Conservation (phyloP, 2,888 invertebrate genomes). For the Trissolcus brochymenae region DNA sequence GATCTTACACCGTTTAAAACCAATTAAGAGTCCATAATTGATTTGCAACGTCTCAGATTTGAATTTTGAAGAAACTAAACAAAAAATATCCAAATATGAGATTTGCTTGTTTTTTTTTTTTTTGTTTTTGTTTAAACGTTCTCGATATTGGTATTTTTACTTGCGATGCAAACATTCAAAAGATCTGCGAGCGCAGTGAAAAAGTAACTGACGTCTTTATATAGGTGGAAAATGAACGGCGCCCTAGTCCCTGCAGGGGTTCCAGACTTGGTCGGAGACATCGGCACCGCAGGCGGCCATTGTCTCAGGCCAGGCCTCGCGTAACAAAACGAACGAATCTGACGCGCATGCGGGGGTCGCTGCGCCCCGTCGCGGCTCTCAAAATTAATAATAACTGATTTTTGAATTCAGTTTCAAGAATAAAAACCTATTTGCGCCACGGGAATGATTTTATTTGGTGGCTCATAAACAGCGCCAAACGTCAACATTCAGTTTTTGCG, state of each 20-base stretch:
- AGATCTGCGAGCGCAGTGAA: slow-evolving; percentile 49
- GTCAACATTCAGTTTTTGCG: slow-evolving; percentile 7
- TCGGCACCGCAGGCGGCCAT: slow-evolving; percentile 74
- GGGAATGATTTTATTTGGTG: slow-evolving; percentile 41
- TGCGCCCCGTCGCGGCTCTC: slow-evolving; percentile 65
- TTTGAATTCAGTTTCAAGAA: slow-evolving; percentile 45
- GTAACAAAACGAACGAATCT: slow-evolving; percentile 59
- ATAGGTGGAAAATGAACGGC: slow-evolving; percentile 60
- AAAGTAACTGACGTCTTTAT: slow-evolving; percentile 62
- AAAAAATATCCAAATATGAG: too few relatives aligned
- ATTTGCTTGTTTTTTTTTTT: too few relatives aligned
- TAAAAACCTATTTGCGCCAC: slow-evolving; percentile 22
- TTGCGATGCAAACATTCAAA: slow-evolving; percentile 55
- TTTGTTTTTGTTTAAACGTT: too few relatives aligned
- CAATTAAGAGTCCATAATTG: not conserved
- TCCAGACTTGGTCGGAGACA: slow-evolving; percentile 74
- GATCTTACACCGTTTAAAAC: not conserved
- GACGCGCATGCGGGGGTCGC: slow-evolving; percentile 70
- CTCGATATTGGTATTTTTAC: slow-evolving; percentile 18
- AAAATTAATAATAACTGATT: slow-evolving; percentile 68
- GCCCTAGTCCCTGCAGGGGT: slow-evolving; percentile 66
- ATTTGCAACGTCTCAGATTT: not conserved
- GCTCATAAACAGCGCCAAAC: slow-evolving; percentile 3
- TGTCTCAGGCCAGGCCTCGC: slow-evolving; percentile 70
- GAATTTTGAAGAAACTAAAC: not conserved